Evolutionary conservation across 64 coral and sea anemone genomes (phyloP), one percentile per base, ranked within the genome.

Genomic region (Montipora capricornis): DNA sequence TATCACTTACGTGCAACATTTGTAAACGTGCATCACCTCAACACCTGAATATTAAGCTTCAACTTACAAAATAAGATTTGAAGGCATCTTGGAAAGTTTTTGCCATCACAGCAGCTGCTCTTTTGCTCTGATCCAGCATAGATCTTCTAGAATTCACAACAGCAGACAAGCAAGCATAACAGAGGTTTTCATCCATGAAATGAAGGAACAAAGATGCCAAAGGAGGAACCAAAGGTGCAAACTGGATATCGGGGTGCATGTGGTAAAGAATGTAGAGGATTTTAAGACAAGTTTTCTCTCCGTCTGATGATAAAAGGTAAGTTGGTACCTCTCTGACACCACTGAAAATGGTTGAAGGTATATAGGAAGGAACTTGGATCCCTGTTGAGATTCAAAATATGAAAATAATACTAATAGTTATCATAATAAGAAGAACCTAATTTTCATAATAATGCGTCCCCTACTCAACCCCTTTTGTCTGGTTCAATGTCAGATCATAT

Each of bases 61-160:
- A 24, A 75, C 93, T 97, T 76, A 97, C 96, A 90, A 89, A 95
- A 78, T 94, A 95, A 6, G 68, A 78, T 74, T 97, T 97, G 20
- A 97, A 88, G 77, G 93, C 94, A 71, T 97, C 96, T 69, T 97
- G 92, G 69, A 97, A 97, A 74, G 96, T 97, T 51, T 97, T 97
- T 26, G 96, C 92, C 89, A 89, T 92, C 5, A 92, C 89, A 44
- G 96, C 79, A 12, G 85, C 84, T 64, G 96, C 89, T 57, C 73
- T 79, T 22, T 91, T 47, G 45, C 96, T 95, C 60, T 95, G 92
- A 53, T 95, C 89, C 68, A 95, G 49, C 20, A 95, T 69, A 53
- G 89, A 80, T 51, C 80, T 82, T 5, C 78, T 78, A 1, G 93
- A 94, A 45, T 94, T 84, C 58, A 97, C 19, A 13, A 97, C 67